Base-by-base conservation (phyloP, 2,888 invertebrate genomes). In the Allolobophora icterica region DNA sequence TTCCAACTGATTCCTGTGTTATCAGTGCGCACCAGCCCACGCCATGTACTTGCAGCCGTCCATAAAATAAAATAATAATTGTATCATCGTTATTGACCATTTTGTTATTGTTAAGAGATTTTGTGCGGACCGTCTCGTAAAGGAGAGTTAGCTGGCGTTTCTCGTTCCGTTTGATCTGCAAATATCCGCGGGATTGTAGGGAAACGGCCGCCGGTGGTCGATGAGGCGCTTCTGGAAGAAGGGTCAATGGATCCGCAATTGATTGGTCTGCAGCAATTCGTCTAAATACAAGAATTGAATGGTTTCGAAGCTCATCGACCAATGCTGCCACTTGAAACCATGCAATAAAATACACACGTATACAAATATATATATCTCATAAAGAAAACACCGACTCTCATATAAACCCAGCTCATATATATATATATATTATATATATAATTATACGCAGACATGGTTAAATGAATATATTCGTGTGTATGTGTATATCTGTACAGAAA, bases 171-270 rank as follows among this genome's bases (percentile, higher is more conserved):
- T 71, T 71, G 71, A 71, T 71, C 71, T 71, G 11, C 71, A 71
- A n/a, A 71, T 71, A 71, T 71, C n/a, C 71, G 30, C 71, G 71
- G 71, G 71, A n/a, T n/a, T 71, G 71, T 71, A 71, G 71, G 71
- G 71, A 11, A 11, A 17, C 4, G 2, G 21, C 52, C 52, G 52
- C 8, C 38, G 38, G 38, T 38, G 52, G 24, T 21, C 24, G 52
- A 24, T 24, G 24, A 5, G 11, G 30, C 4, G 71, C 30, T n/a
- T 30, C 4, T 4, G n/a, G 30, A 71, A 30, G 71, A 71, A 71
- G 71, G 58, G 71, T 71, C 71, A 71, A 8, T 71, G 71, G 71
- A 71, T 30, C 8, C n/a, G 71, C 30, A 71, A 71, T 71, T 71
- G 71, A 71, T 71, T 71, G n/a, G 71, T n/a, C n/a, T 71, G 30